Evolutionary conservation across 2,888 invertebrate species (phyloP).

Genomic region (Drosophila monieri): DNA sequence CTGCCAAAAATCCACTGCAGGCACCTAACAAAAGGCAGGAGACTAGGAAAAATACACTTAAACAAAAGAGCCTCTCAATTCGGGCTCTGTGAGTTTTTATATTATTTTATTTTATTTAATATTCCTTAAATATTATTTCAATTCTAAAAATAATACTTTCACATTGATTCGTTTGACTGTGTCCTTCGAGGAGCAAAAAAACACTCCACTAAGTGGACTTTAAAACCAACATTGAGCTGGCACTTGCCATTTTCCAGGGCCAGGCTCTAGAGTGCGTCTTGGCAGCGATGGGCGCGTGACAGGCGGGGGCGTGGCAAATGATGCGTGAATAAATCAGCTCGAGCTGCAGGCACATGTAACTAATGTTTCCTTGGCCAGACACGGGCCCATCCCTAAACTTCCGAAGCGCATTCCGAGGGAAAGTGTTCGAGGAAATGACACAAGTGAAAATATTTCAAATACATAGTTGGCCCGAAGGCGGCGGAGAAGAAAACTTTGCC

Average conservation of each 20-base stretch:
- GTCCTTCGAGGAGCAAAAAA: neutral
- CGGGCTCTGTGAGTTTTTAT: too few relatives aligned
- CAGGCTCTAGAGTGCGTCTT: constrained; percentile 54
- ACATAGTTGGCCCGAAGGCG: constrained; percentile 35
- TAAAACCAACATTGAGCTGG: constrained; percentile 62
- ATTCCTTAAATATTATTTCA: neutral
- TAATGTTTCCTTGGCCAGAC: constrained; percentile 42
- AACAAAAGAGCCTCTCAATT: neutral
- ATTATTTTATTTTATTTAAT: neutral
- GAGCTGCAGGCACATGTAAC: constrained; percentile 32
- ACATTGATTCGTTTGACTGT: neutral
- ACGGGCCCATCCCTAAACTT: constrained; percentile 50
- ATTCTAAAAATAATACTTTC: neutral
- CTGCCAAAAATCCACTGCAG: constrained; percentile 73
- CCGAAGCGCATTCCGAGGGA: constrained; percentile 52
- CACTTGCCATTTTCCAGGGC: constrained; percentile 59
- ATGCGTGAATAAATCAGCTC: constrained; percentile 35
- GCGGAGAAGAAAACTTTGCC: constrained; percentile 9
- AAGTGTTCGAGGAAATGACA: constrained; percentile 73
- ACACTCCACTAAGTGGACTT: neutral
- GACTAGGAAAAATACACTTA: neutral
- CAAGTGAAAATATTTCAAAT: constrained; percentile 75
- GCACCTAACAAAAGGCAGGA: constrained; percentile 39
- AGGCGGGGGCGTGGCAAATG: constrained; percentile 29
- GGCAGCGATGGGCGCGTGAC: constrained; percentile 64